Evolutionary conservation across 2,888 invertebrate genomes (phyloP), one percentile per base, ranked within the genome.

Genomic region (Drosophila nr. perissopoda): DNA sequence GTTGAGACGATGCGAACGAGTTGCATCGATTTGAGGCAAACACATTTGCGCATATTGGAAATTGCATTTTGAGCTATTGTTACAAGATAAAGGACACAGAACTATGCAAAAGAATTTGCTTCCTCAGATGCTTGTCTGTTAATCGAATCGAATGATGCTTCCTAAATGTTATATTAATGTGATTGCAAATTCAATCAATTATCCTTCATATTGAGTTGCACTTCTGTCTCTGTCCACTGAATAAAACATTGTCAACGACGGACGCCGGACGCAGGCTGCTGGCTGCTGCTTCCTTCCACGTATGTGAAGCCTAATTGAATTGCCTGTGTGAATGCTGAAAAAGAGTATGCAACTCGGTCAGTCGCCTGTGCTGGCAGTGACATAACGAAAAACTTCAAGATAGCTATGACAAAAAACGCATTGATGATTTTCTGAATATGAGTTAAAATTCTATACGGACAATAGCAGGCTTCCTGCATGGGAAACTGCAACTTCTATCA

Each of bases 101-200:
- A 25, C 25, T 4, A 7, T 16, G 25, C 21, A 16, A 21, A 29
- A 11, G 27, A 2, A 61, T 34, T 54, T 18, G 6, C n/a, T n/a
- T 18, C 27, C 4, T 27, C 45, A 45, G 5, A 29, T 11, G 18
- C 27, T 27, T 27, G 25, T 18, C 18, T 27, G 11, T 27, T n/a
- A 54, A 27, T 38, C 10, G 6, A 27, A 25, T 36, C 3, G 18
- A 33, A 10, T 21, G 21, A 7, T 25, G 18, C 34, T 18, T 53
- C 25, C 4, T 1, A 45, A 16, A 45, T 27, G 45, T 16, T 45
- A 16, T 10, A 49, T 49, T 27, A 2, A 49, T 49, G 11, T 45
- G 56, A 33, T 48, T 40, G 51, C 31, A 33, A 57, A 56, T 40
- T 45, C 18, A 10, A 34, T 34, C 4, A 45, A 53, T n/a, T 49